Percentiles rank a stretch among this genome's conserved stretches.
phyloP scores from a whole-genome alignment of 2,797 vertebrate genomes.

The Siniperca obscura region DNA sequence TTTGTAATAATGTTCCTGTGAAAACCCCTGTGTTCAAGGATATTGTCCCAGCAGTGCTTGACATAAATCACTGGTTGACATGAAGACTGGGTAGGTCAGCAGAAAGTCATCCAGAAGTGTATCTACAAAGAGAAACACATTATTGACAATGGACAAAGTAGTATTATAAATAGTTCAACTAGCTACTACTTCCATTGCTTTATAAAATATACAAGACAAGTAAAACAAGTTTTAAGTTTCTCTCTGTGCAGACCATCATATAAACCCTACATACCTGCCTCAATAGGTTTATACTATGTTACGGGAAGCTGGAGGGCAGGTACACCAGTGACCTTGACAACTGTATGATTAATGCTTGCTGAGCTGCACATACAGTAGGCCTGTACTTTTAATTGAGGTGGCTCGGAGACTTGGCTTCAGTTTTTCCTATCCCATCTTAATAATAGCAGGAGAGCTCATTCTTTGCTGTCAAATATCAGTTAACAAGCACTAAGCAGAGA shows the following conservation, averaged over 20 bases:
- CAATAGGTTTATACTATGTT: conserved; percentile 24
- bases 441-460: conserved; percentile 37
- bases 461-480: conserved; percentile 35
- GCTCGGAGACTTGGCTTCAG: conserved; percentile 2
- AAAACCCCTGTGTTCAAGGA: conserved; percentile 84
- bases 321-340: conserved; percentile 37
- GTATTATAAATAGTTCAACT: background rate
- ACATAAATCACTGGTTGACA: conserved; percentile 96
- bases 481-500: conserved; percentile 33
- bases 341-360: conserved; percentile 55
- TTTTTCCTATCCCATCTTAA: conserved; percentile 30
- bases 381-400: conserved; percentile 36
- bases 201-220: background rate
- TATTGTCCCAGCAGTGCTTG: conserved; percentile 97
- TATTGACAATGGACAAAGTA: background rate
- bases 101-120: conserved; percentile 96
- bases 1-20: conserved; percentile 21
- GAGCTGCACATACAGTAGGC: conserved; percentile 23
- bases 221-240: conserved; percentile 3
- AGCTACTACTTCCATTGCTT: background rate
- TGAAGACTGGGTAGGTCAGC: conserved; percentile 96
- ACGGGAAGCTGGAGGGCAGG: conserved; percentile 31
- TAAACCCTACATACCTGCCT: conserved; percentile 4
- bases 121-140: conserved; percentile 83
- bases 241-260: background rate